phyloP scores from a whole-genome alignment of 37 sponge, comb jelly and placozoan genomes.

The Axinella damicornis region DNA sequence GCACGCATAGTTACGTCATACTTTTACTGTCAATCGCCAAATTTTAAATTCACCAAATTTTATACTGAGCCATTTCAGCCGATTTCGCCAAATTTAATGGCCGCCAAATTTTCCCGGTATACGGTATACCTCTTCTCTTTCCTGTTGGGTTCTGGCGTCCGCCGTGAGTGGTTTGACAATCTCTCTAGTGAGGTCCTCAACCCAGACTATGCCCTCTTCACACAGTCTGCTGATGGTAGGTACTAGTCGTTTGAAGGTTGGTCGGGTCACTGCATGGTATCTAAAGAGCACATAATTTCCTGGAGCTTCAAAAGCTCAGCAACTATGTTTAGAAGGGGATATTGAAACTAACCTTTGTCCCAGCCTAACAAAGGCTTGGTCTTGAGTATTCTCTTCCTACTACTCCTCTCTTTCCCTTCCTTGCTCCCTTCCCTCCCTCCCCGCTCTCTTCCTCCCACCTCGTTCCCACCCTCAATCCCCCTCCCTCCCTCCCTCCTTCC shows the following conservation, averaged over 20 bases:
- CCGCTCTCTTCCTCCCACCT: not conserved
- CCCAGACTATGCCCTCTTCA: constrained; percentile 98
- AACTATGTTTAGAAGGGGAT: not conserved
- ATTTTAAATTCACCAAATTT: too few relatives aligned
- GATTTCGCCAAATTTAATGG: too few relatives aligned
- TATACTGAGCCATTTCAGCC: too few relatives aligned
- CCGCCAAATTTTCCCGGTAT: too few relatives aligned
- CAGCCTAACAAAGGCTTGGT: not conserved
- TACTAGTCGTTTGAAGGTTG: too few relatives aligned
- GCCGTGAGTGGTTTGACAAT: constrained; percentile 92
- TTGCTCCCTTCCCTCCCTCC: too few relatives aligned
- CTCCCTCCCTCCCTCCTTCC: not conserved
- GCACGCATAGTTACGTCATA: too few relatives aligned
- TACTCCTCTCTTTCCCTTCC: too few relatives aligned
- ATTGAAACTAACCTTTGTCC: not conserved
- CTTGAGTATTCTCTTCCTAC: not conserved
- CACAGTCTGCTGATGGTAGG: constrained; percentile 93
- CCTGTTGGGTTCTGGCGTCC: constrained; percentile 78
- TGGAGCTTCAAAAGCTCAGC: not conserved
- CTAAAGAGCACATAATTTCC: not conserved
- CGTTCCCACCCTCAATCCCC: not conserved
- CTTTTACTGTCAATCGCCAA: too few relatives aligned
- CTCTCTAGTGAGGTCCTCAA: constrained; percentile 93
- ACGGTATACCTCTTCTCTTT: constrained; percentile 10
- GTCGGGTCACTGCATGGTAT: too few relatives aligned